A percentile compares a stretch with the other conserved stretches of the same genome.
phyloP scores from a whole-genome alignment of 2,113 vertebrate genomes.

The Solea solea region DNA sequence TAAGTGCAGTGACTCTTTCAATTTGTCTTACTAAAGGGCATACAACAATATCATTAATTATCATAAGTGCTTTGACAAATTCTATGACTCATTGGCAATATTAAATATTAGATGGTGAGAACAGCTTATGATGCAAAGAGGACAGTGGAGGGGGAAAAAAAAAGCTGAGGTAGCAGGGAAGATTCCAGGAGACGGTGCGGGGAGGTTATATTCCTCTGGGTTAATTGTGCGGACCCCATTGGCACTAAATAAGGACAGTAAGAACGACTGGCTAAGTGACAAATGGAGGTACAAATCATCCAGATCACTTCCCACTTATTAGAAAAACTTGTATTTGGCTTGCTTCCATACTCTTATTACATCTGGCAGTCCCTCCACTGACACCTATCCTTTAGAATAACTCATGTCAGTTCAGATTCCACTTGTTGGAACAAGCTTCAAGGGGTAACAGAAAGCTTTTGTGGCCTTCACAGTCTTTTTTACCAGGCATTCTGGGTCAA shows the following conservation, averaged over 20 bases:
- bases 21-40: slow-evolving; percentile 16
- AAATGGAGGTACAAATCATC: slow-evolving; percentile 76
- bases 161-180: slow-evolving; percentile 51
- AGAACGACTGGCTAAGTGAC: slow-evolving; percentile 72
- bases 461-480: too few relatives aligned
- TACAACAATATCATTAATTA: slow-evolving; percentile 53
- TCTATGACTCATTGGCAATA: slow-evolving; percentile 52
- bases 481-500: too few relatives aligned
- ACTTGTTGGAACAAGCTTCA: slow-evolving; percentile 38
- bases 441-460: not conserved
- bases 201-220: slow-evolving; percentile 57
- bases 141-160: slow-evolving; percentile 17
- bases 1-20: not conserved
- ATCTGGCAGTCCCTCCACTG: slow-evolving; percentile 42
- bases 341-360: slow-evolving; percentile 51
- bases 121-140: slow-evolving; percentile 59
- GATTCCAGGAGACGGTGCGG: slow-evolving; percentile 30
- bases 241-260: slow-evolving; percentile 77
- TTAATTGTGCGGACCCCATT: slow-evolving; percentile 74
- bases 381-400: slow-evolving; percentile 47
- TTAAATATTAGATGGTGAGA: slow-evolving; percentile 57
- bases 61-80: slow-evolving; percentile 61
- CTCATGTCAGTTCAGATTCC: slow-evolving; percentile 43
- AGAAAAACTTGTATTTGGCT: slow-evolving; percentile 63
- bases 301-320: slow-evolving; percentile 69